Evolutionary conservation across 2,113 vertebrate genomes (phyloP), one percentile per base, ranked within the genome.

Genomic region (Diphyllodes magnificus): DNA sequence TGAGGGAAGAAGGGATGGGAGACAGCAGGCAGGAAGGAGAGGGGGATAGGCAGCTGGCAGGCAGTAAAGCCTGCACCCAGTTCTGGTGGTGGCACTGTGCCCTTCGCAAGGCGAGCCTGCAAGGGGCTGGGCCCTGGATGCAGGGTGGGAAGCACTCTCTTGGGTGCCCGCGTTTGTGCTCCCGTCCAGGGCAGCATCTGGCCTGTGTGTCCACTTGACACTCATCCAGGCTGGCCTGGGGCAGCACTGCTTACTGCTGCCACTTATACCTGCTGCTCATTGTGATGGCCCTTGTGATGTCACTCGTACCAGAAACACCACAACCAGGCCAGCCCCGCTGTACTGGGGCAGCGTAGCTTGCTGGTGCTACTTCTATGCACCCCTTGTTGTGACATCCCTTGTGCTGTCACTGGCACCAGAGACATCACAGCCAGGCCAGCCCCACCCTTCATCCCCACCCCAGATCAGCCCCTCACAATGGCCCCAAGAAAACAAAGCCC

Each of bases 41-140:
- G 19, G 7, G 27, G 44, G 7, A 19, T 65, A 51, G 28, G 37
- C 15, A 45, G 13, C 19, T 73, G 33, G 23, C 19, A 81, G 76
- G 51, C 59, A 59, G 61, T 27, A 47, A 66, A 66, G 22, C 37
- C 53, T 60, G 53, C 3, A 0, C 31, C 31, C 31, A 22, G 6
- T 35, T 37, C 53, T 6, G 9, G 35, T 21, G 42, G 30, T 35
- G 25, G 30, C 31, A 50, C 44, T 1, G 3, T 45, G 49, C 57
- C n/a, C 40, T 39, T 31, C 4, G 1, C 33, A 39, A 54, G 22
- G 18, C 0, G 4, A 4, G 6, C 25, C 37, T 16, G 20, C 13
- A 5, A 30, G 20, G 35, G 21, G 16, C 44, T 66, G 13, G 31
- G 42, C 42, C 35, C 51, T 42, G 70, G 13, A 17, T 24, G 51